phyloP scores from a whole-genome alignment of 2,113 vertebrate species.

The Eretmochelys imbricata region DNA sequence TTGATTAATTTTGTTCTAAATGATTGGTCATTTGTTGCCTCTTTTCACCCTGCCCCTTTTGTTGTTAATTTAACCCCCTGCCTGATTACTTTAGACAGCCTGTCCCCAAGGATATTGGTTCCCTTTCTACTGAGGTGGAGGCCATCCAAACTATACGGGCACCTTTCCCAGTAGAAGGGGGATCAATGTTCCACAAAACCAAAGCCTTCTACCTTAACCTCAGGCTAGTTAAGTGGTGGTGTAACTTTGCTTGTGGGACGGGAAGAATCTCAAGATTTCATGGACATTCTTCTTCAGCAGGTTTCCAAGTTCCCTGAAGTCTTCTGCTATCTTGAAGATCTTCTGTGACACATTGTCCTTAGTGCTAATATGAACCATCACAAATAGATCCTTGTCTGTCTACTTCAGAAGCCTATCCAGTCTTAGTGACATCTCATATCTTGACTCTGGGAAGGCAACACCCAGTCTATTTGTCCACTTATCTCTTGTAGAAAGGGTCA shows the following conservation, averaged over 20 bases:
- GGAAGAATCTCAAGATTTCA: background rate
- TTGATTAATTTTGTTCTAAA: background rate
- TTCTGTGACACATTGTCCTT: background rate
- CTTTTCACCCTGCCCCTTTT: background rate
- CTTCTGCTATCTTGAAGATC: background rate
- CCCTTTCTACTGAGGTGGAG: background rate
- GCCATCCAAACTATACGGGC: background rate
- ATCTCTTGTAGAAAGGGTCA: background rate
- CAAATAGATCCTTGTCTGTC: background rate
- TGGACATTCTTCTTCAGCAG: background rate
- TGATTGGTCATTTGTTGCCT: background rate
- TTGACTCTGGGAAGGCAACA: background rate
- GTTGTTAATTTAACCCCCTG: background rate
- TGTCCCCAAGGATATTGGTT: background rate
- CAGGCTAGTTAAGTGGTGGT: no score
- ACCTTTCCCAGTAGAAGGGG: background rate
- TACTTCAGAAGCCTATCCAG: background rate
- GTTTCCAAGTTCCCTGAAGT: background rate
- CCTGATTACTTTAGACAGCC: background rate
- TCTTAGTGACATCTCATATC: background rate
- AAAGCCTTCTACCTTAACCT: background rate
- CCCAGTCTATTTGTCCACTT: background rate
- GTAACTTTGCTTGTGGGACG: background rate
- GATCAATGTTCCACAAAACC: background rate
- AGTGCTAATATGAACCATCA: background rate